phyloP scores from a whole-genome alignment of 2,797 vertebrate genomes.

The Kryptolebias ocellatus region DNA sequence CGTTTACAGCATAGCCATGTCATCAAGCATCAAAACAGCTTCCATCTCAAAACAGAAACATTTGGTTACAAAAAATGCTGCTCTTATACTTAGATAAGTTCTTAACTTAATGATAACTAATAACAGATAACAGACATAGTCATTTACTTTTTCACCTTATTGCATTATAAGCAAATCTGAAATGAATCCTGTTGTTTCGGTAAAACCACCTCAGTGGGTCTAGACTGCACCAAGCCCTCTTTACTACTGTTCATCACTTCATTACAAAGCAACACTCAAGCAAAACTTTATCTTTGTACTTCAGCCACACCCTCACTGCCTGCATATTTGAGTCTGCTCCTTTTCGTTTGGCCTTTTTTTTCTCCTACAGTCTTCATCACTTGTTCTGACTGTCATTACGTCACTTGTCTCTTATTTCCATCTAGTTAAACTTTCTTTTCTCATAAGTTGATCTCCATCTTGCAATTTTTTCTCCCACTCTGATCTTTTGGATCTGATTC shows the following conservation, averaged over 20 bases:
- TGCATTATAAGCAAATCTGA: too few species aligned
- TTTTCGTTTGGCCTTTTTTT: slow-evolving; percentile 20
- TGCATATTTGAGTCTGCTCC: slow-evolving; percentile 49
- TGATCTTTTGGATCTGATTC: slow-evolving; percentile 47
- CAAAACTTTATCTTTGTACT: slow-evolving; percentile 57
- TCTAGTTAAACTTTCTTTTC: slow-evolving; percentile 34
- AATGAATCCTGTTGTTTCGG: too few species aligned
- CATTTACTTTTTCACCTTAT: too few species aligned
- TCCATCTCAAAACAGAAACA: slow-evolving; percentile 62
- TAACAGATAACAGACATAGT: neutral
- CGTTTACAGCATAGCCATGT: slow-evolving; percentile 52
- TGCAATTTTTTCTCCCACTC: neutral
- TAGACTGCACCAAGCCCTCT: slow-evolving; percentile 48
- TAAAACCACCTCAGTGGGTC: slow-evolving; percentile 24
- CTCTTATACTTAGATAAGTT: slow-evolving; percentile 34
- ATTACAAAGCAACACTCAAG: slow-evolving; percentile 53
- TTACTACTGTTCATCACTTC: slow-evolving; percentile 49
- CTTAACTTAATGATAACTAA: slow-evolving; percentile 7
- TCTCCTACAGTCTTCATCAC: slow-evolving; percentile 21
- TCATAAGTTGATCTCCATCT: neutral
- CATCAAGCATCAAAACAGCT: slow-evolving; percentile 58
- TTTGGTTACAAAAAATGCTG: slow-evolving; percentile 46
- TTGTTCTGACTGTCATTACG: slow-evolving; percentile 27
- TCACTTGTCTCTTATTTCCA: slow-evolving; percentile 10
- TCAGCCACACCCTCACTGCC: slow-evolving; percentile 61